Evolutionary conservation across 2,113 vertebrate genomes (phyloP).

Genomic region (Ovibos moschatus): DNA sequence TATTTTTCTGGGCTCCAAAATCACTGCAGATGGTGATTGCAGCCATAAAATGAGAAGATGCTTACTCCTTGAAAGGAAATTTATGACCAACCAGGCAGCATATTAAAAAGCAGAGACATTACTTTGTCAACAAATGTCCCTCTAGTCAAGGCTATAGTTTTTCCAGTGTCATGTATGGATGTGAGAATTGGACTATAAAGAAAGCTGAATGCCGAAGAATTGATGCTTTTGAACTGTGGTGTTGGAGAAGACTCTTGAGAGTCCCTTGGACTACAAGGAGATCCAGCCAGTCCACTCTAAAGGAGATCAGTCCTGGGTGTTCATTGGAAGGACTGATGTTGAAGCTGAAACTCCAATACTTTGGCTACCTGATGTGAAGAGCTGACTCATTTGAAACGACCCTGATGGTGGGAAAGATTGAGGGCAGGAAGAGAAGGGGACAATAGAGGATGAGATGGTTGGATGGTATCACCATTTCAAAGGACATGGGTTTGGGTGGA

Average conservation of each 20-base stretch:
- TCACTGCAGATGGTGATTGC: background rate
- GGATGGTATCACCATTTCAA: background rate
- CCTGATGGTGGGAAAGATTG: background rate
- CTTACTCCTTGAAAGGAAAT: background rate
- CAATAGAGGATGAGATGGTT: background rate
- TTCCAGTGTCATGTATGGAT: background rate
- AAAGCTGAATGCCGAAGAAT: background rate
- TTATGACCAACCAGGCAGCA: background rate
- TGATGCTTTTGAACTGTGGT: background rate
- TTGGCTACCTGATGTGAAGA: background rate
- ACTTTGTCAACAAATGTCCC: fast-evolving
- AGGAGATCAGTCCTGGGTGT: background rate
- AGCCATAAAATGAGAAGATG: fast-evolving
- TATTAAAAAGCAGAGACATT: background rate
- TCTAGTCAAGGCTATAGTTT: background rate
- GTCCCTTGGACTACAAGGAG: background rate
- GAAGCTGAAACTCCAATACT: background rate
- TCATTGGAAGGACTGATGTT: background rate
- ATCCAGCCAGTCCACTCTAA: background rate
- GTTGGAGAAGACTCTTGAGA: background rate
- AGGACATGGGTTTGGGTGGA: background rate
- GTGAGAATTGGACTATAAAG: background rate
- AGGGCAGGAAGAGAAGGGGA: background rate
- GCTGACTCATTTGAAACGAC: background rate
- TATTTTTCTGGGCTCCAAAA: background rate